Percentiles rank a stretch among this genome's conserved stretches.
These are phyloP conservation scores for Machimus rusticus DNA, from an alignment of 2,888 invertebrate genomes.

Conservation along the genomic window DNA sequence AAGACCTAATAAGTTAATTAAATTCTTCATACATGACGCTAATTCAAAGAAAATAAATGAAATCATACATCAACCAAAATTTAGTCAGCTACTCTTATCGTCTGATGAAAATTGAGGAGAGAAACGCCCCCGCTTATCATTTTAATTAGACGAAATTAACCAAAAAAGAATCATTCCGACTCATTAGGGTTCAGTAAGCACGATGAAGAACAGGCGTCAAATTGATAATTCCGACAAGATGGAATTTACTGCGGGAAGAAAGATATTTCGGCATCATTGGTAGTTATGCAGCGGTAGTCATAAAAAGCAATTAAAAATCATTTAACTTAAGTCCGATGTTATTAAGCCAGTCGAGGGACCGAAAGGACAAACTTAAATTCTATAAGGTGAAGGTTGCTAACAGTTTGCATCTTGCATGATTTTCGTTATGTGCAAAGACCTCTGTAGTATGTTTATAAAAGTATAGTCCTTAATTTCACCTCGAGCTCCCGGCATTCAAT, in stretches of 20 bases:
- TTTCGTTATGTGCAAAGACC: not conserved
- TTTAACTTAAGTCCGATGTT: constrained; percentile 10
- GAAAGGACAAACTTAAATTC: not conserved
- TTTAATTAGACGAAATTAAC: constrained; percentile 34
- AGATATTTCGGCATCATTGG: not conserved
- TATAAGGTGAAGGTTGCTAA: not conserved
- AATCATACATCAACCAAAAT: not conserved
- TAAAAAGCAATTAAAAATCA: constrained; percentile 44
- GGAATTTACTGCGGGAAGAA: not conserved
- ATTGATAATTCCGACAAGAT: constrained; percentile 5
- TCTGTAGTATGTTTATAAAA: not conserved
- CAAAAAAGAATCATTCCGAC: not conserved
- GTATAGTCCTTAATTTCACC: no score
- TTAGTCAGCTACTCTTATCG: not conserved
- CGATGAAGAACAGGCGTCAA: constrained; percentile 23
- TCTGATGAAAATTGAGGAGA: not conserved
- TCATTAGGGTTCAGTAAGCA: not conserved
- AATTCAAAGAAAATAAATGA: not conserved
- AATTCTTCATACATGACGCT: not conserved
- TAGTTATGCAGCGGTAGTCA: not conserved
- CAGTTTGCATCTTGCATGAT: not conserved
- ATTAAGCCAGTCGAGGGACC: not conserved
- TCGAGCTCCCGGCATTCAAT: no score
- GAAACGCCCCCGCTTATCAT: constrained; percentile 12
- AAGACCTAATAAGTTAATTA: not conserved